Percentiles rank a stretch among this genome's conserved stretches.
These are phyloP conservation scores for Lutjanus erythropterus DNA, from an alignment of 2,113 vertebrate species.

Conservation along the genomic window DNA sequence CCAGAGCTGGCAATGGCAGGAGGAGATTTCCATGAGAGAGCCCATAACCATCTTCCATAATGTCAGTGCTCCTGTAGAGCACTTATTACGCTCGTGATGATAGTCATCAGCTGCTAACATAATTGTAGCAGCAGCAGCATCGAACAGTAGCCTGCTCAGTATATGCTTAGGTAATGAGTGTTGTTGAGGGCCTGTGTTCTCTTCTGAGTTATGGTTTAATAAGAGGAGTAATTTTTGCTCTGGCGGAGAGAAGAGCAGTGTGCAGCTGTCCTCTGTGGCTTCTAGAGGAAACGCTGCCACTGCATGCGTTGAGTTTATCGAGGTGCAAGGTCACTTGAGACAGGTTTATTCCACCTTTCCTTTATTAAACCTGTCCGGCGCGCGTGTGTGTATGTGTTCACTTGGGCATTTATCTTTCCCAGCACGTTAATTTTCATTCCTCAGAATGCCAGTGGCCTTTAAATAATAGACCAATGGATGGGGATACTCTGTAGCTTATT, in stretches of 20 bases:
- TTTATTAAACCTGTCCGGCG: constrained; percentile 60
- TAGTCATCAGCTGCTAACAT: constrained; percentile 71
- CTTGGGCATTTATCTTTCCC: constrained; percentile 31
- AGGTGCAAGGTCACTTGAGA: constrained; percentile 44
- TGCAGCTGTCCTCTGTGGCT: constrained; percentile 16
- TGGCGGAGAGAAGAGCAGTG: constrained; percentile 1
- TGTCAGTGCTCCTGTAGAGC: constrained; percentile 52
- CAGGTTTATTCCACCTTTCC: constrained; percentile 16
- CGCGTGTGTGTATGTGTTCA: background rate
- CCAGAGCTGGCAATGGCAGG: constrained; percentile 24
- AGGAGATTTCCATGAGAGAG: constrained; percentile 50
- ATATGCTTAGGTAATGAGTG: constrained; percentile 58
- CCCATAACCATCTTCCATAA: constrained; percentile 54
- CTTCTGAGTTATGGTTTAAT: constrained; percentile 70
- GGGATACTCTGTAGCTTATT: constrained; percentile 12
- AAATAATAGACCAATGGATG: constrained; percentile 23
- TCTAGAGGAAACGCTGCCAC: constrained; percentile 10
- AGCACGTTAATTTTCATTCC: constrained; percentile 27
- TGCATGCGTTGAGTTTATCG: background rate
- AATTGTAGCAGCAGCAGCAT: constrained; percentile 64
- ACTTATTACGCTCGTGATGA: constrained; percentile 73
- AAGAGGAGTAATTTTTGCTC: constrained; percentile 56
- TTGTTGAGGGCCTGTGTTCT: constrained; percentile 45
- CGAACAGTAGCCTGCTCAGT: constrained; percentile 41
- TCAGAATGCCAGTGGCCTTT: constrained; percentile 30